These are phyloP conservation scores for Drosophila nr. perissopoda DNA, from an alignment of 2,888 invertebrate genomes.

Conservation along the genomic window DNA sequence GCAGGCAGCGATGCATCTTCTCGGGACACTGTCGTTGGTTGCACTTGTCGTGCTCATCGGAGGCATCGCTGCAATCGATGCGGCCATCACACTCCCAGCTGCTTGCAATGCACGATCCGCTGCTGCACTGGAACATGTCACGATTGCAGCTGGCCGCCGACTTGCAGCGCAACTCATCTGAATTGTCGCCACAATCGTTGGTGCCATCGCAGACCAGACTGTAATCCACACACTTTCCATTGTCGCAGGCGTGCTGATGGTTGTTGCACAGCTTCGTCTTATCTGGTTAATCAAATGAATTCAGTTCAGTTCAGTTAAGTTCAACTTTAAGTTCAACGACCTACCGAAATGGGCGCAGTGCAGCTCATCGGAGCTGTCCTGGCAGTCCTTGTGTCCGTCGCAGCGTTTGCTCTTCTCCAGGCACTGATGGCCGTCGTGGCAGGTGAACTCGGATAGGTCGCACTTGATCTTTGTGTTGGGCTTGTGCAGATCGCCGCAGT, in stretches of 20 bases:
- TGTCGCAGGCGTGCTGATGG: constrained; percentile 85
- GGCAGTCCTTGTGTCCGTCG: constrained; percentile 86
- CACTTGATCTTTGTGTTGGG: constrained; percentile 81
- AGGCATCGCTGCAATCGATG: constrained; percentile 90
- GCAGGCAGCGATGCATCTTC: constrained; percentile 84
- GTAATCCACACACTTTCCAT: constrained; percentile 86
- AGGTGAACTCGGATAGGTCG: constrained; percentile 85
- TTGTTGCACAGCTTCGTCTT: constrained; percentile 83
- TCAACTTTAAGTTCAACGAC: constrained; percentile 27
- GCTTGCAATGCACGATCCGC: constrained; percentile 89
- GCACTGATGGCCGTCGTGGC: constrained; percentile 86
- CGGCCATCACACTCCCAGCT: constrained; percentile 90
- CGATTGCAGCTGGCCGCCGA: constrained; percentile 80
- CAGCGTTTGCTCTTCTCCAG: constrained; percentile 85
- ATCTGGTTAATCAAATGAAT: constrained; percentile 50
- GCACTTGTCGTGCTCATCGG: constrained; percentile 89
- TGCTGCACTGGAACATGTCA: constrained; percentile 88
- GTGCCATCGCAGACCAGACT: constrained; percentile 86
- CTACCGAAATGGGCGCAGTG: constrained; percentile 85
- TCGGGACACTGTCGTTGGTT: constrained; percentile 74
- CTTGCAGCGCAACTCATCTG: constrained; percentile 86
- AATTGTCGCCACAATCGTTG: constrained; percentile 87
- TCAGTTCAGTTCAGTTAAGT: background rate
- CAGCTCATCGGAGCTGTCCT: constrained; percentile 87
- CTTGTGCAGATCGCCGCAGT: constrained; percentile 84